phyloP scores from a whole-genome alignment of 2,113 vertebrate species.

The Pygoscelis adeliae region DNA sequence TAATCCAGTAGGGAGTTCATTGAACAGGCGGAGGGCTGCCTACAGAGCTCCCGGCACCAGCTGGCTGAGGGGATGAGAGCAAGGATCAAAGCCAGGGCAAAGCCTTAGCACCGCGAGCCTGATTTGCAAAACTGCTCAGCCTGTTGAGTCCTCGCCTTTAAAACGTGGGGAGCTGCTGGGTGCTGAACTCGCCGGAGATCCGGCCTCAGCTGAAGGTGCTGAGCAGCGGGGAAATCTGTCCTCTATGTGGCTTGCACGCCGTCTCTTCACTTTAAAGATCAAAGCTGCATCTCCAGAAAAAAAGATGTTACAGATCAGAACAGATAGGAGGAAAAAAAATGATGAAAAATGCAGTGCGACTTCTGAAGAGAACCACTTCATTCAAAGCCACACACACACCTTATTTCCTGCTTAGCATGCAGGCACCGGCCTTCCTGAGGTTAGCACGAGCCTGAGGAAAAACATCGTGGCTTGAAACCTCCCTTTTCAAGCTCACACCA shows the following conservation, averaged over 20 bases:
- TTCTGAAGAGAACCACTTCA: slow-evolving; percentile 31
- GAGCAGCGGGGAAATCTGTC: background rate
- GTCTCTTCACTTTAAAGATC: background rate
- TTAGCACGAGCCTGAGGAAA: background rate
- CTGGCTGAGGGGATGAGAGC: background rate
- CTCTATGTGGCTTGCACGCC: background rate
- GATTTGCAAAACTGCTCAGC: background rate
- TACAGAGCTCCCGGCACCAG: background rate
- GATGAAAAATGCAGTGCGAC: background rate
- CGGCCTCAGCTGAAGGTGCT: background rate
- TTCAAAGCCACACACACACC: background rate
- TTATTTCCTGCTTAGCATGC: background rate
- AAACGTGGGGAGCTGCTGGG: background rate
- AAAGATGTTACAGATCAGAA: background rate
- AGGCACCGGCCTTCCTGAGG: background rate
- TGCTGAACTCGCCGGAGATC: background rate
- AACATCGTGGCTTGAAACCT: background rate
- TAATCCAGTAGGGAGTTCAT: background rate
- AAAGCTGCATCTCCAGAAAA: slow-evolving; percentile 41
- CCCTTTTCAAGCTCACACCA: background rate
- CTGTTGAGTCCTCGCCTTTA: background rate
- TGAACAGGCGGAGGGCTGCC: background rate
- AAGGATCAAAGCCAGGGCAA: background rate
- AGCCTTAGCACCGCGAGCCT: background rate
- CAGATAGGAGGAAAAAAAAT: background rate